Evolutionary conservation across 2,113 vertebrate species (phyloP), one percentile per base, ranked within the genome.

Genomic region (Tupaia tana): DNA sequence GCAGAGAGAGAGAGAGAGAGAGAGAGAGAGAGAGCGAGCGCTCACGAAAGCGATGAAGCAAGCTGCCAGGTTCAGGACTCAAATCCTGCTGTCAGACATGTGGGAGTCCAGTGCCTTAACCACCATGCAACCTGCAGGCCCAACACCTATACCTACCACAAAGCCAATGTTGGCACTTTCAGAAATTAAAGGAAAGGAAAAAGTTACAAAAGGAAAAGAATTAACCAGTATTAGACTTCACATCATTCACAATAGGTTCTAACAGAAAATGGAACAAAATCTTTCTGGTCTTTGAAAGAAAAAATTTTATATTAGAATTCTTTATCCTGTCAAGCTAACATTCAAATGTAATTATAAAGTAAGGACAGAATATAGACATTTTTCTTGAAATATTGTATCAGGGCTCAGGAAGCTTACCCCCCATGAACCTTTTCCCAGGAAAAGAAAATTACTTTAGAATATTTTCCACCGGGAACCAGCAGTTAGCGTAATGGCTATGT

Each of bases 111-210:
- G 43, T 43, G 43, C 43, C 43, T 43, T 43, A 43, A 43, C 43
- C 43, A 43, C 43, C 43, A 43, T 43, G 43, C 43, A 3, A 43
- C 43, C 6, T 43, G 43, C 43, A 43, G 43, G 43, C 43, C 43
- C 43, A 43, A 43, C 43, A 43, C 43, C 66, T 67, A 15, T 1
- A 24, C 22, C 31, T 81, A 69, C 29, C 3, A 66, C 52, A 86
- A 61, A 91, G 77, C 81, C 66, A 94, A 69, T 77, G 56, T 71
- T 64, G 25, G 24, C 31, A 3, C 89, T 83, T 85, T 29, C 10
- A 93, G 86, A 95, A 85, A 71, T 66, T 89, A 89, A 86, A 93
- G 74, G 24, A 92, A 92, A 58, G 27, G 29, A 52, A 78, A 89
- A 75, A 69, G 7, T 66, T 86, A 71, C 3, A 43, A 61, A 81